Conservation (phyloP, 2,113 vertebrate species). For the Platysternon megacephalum region DNA sequence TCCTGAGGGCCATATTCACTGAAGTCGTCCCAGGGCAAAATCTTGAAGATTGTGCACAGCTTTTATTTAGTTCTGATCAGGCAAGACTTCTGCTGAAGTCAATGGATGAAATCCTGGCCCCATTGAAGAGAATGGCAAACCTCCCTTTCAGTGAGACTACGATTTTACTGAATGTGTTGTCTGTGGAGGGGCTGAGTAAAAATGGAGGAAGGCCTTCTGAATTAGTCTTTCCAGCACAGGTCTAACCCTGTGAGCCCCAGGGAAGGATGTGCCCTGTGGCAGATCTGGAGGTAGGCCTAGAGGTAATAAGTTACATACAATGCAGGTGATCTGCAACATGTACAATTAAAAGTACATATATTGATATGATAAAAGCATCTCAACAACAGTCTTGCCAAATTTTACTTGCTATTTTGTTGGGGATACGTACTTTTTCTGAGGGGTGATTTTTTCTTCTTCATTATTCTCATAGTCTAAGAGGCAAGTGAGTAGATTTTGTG, state of each 20-base stretch:
- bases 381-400: slow-evolving; percentile 35
- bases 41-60: slow-evolving; percentile 58
- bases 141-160: neutral
- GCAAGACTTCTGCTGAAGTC: slow-evolving; percentile 52
- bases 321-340: slow-evolving; percentile 7
- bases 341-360: slow-evolving; percentile 9
- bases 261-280: slow-evolving; percentile 1
- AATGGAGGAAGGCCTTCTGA: neutral
- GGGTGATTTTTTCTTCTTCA: slow-evolving; percentile 18
- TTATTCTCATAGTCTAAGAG: neutral
- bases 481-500: slow-evolving; percentile 39
- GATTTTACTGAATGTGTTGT: slow-evolving; percentile 8
- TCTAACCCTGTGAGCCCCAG: neutral
- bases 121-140: neutral
- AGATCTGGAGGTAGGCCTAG: slow-evolving; percentile 11
- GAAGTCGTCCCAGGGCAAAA: slow-evolving; percentile 53
- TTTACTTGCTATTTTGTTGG: slow-evolving; percentile 41
- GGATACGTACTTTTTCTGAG: slow-evolving; percentile 16
- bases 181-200: neutral
- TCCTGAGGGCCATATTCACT: slow-evolving; percentile 58
- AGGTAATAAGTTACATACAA: slow-evolving; percentile 41
- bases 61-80: slow-evolving; percentile 64
- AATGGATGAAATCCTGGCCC: neutral
- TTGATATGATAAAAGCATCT: slow-evolving; percentile 46
- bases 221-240: neutral